Percentiles rank a stretch among this genome's conserved stretches.
Conservation (phyloP, 2,888 invertebrate species). For the Laothoe populi region DNA sequence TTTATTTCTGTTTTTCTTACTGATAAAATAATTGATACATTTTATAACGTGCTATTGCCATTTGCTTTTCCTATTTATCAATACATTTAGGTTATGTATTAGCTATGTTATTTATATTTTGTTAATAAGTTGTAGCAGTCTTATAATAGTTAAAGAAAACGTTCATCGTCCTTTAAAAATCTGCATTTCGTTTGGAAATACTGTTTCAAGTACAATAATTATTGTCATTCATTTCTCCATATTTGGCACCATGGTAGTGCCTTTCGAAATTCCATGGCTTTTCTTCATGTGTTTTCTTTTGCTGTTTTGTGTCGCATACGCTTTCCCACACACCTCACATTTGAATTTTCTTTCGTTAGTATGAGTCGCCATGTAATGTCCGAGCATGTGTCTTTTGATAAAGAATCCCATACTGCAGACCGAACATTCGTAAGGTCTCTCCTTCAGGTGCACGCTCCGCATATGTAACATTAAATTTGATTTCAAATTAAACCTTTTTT, state of each 20-base stretch:
- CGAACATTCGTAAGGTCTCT: conserved; percentile 73
- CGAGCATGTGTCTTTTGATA: conserved; percentile 56
- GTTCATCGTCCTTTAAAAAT: neutral
- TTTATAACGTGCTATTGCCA: neutral
- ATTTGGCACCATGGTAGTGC: conserved; percentile 32
- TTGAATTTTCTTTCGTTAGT: conserved; percentile 83
- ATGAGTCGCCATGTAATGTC: conserved; percentile 70
- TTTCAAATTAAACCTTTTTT: conserved; percentile 75
- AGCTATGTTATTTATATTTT: neutral
- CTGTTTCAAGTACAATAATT: neutral
- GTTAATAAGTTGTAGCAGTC: neutral
- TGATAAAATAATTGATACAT: neutral
- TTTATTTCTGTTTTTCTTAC: neutral
- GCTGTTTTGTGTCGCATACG: conserved; percentile 77
- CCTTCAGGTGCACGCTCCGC: conserved; percentile 74
- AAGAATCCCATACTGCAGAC: conserved; percentile 79
- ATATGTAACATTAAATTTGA: conserved; percentile 72
- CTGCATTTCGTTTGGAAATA: neutral
- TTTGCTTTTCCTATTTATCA: neutral
- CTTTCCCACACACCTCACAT: conserved; percentile 86
- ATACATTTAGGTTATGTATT: neutral
- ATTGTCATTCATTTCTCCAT: conserved; percentile 31
- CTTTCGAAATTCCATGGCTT: conserved; percentile 56
- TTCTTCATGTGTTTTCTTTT: conserved; percentile 76
- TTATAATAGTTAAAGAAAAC: neutral